Evolutionary conservation across 2,888 invertebrate genomes (phyloP), one percentile per base, ranked within the genome.

Genomic region (Lasius fuliginosus): DNA sequence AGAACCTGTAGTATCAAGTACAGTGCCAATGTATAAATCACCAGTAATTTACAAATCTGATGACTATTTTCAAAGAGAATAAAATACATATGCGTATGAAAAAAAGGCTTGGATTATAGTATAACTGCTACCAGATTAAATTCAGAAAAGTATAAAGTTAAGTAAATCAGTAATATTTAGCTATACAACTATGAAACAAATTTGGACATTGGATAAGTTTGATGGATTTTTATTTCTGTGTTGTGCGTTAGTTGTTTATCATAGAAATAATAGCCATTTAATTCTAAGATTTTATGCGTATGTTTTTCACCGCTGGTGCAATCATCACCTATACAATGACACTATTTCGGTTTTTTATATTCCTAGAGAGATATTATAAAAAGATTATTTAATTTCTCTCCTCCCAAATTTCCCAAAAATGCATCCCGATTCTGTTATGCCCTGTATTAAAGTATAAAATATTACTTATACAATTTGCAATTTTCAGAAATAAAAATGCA

Each of bases 291-390:
- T 95, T 95, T 85, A 95, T 95, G 89, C 95, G 95, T n/a, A 95
- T 95, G 95, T 85, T 95, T 95, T 87, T 95, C 95, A n/a, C 95
- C 95, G 0, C 92, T 85, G 23, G 93, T 92, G 89, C 95, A 95
- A 49, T 94, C 94, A 12, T 94, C 94, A 0, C 93, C 92, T 9
- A 95, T 92, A 88, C 95, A 95, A 89, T 95, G 95, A 67, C 95
- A 91, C 95, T 95, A 95, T 91, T 95, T 90, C 18, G 30, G 30
- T 46, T 82, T 94, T 92, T 87, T 0, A 93, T 91, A 89, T 94
- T 94, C 95, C 95, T 42, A 93, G 90, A 94, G 11, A 94, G 11
- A 93, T 94, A 64, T 95, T 95, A 90, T 95, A 95, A 23, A 92
- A 87, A 4, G 95, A 94, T 3, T 53, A 74, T 42, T 23, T 42